These are phyloP conservation scores for Anguilla megastoma DNA, from an alignment of 2,797 vertebrate genomes.

Conservation along the genomic window DNA sequence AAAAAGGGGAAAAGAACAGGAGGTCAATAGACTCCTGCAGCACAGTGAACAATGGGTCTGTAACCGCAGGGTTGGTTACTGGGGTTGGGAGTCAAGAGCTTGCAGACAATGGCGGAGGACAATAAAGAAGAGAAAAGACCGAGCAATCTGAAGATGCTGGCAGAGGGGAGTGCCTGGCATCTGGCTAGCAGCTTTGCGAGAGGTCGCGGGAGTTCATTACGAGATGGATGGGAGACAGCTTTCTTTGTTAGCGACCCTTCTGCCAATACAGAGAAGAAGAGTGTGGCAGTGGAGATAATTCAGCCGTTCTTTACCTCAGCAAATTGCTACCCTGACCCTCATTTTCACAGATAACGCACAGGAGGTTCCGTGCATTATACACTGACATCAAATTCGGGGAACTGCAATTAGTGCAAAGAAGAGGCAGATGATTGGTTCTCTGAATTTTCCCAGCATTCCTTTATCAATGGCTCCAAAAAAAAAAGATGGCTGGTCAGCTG, in stretches of 20 bases:
- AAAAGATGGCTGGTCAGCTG: not conserved
- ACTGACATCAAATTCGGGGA: not conserved
- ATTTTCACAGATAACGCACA: not conserved
- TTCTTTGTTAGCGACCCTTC: not conserved
- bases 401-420: not conserved
- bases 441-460: not conserved
- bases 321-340: not conserved
- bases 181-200: not conserved
- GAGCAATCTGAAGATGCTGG: not conserved
- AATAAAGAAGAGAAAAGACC: not conserved
- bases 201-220: slow-evolving; percentile 21
- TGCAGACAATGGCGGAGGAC: not conserved
- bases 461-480: not conserved
- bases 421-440: not conserved
- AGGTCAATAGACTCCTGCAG: not conserved
- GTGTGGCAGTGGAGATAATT: slow-evolving; percentile 26
- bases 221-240: not conserved
- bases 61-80: not conserved
- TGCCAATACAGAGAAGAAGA: not conserved
- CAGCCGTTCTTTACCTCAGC: not conserved
- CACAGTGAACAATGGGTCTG: not conserved
- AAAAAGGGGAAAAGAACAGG: not conserved
- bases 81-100: not conserved
- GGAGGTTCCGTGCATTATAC: not conserved
- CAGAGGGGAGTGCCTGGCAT: not conserved